Evolutionary conservation across 2,888 invertebrate species (phyloP).

Genomic region (Proisotoma minuta): DNA sequence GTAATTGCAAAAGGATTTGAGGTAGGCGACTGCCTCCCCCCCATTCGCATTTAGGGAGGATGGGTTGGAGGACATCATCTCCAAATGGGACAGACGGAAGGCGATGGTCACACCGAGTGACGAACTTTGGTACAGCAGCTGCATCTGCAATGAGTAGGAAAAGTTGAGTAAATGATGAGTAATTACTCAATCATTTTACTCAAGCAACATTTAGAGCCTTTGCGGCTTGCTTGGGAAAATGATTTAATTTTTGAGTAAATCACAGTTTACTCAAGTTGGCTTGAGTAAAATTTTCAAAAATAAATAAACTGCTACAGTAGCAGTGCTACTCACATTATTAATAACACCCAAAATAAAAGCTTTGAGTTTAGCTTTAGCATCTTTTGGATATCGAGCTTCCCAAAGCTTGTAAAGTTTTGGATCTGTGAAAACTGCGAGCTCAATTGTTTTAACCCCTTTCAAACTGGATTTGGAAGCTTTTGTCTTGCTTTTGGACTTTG

Average conservation of each 20-base stretch:
- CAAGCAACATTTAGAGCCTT: background rate
- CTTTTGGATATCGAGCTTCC: conserved; percentile 17
- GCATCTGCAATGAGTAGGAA: conserved; percentile 22
- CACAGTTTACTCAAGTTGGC: background rate
- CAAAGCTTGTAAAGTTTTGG: conserved; percentile 14
- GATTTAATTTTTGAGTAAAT: background rate
- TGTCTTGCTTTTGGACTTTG: background rate
- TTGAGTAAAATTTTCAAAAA: background rate
- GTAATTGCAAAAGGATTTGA: conserved; percentile 30
- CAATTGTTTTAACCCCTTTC: conserved; percentile 17
- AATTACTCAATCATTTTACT: background rate
- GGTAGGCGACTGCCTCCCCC: conserved; percentile 20
- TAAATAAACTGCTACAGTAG: background rate
- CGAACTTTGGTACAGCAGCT: conserved; percentile 30
- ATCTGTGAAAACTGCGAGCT: conserved; percentile 36
- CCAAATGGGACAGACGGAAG: conserved; percentile 31
- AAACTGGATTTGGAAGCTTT: background rate
- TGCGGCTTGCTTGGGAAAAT: background rate
- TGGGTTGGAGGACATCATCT: conserved; percentile 14
- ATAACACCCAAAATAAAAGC: conserved; percentile 23
- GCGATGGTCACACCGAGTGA: conserved; percentile 18
- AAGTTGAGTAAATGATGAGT: background rate
- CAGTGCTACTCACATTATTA: conserved; percentile 24
- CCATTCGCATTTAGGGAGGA: conserved; percentile 2
- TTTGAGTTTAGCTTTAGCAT: conserved; percentile 20